Evolutionary conservation across 2,888 invertebrate genomes (phyloP), one percentile per base, ranked within the genome.

Genomic region (Plusia festucae): DNA sequence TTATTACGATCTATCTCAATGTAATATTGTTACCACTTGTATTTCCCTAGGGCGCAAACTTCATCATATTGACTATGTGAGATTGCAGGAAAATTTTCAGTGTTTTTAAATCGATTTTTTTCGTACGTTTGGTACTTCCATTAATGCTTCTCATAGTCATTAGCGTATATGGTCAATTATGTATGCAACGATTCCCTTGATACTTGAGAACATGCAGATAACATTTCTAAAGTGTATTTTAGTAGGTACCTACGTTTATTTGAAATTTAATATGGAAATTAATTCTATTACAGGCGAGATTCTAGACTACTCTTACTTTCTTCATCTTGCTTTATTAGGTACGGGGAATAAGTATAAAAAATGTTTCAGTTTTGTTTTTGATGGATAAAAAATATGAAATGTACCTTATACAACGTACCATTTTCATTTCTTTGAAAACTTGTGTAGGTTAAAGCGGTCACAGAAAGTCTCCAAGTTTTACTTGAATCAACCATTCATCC

Each of bases 161-260:
- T 30, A 9, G 44, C 8, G 16, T 15, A 5, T 40, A 6, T 15
- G 6, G 6, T 40, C n/a, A 40, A 7, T 11, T 44, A 30, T 30
- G 30, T 44, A 44, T 59, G 34, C 18, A 54, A 51, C 53, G 13
- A 40, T 32, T 61, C 70, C 59, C 62, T n/a, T 16, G 65, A 8
- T 52, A 18, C 40, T 60, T 58, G 54, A 58, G 20, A 13, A 32
- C 7, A 20, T 65, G 18, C 20, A 63, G 51, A 55, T 58, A 40
- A 72, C 60, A 49, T 11, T 53, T 53, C 44, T 22, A 71, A n/a
- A 60, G 67, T 62, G 61, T 76, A 71, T 72, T 62, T 72, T 27
- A 71, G 44, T 49, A 63, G 46, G 63, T 58, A 34, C 16, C 46
- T 30, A 30, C 9, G 30, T 22, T 59, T 18, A 49, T 63, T 59